A percentile compares a stretch with the other conserved stretches of the same genome.
Conservation (phyloP, 2,797 vertebrate genomes). For the Gymnothorax reevesii region DNA sequence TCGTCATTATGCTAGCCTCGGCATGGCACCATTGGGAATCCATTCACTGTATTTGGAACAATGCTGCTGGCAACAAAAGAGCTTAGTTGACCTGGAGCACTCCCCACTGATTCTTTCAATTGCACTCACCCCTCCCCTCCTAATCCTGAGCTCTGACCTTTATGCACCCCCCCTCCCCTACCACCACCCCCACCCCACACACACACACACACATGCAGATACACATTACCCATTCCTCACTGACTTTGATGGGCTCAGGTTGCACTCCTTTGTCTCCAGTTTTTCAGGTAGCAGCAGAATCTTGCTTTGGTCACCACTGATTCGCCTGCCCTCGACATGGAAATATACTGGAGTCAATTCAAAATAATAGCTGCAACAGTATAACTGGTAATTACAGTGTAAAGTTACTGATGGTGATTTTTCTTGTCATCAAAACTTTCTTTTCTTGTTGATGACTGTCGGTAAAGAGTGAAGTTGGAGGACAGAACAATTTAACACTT, state of each 20-base stretch:
- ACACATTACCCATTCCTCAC: constrained; percentile 39
- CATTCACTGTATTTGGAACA: constrained; percentile 53
- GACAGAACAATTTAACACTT: background rate
- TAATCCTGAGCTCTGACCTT: constrained; percentile 74
- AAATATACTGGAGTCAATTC: background rate
- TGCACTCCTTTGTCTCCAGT: constrained; percentile 58
- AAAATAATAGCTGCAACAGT: background rate
- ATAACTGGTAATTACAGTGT: background rate
- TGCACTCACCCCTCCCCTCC: constrained; percentile 66
- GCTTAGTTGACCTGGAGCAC: constrained; percentile 52
- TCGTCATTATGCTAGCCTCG: constrained; percentile 39
- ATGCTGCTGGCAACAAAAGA: constrained; percentile 70
- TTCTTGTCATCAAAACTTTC: background rate
- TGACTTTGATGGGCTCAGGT: constrained; percentile 73
- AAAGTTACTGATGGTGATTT: background rate
- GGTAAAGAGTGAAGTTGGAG: background rate
- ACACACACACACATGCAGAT: too few relatives aligned
- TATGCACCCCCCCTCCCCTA: constrained; percentile 61
- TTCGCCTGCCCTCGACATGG: background rate
- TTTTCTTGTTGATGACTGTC: background rate
- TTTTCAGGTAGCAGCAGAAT: constrained; percentile 56
- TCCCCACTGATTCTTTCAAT: constrained; percentile 64
- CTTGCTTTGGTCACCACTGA: background rate
- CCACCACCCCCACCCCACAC: constrained; percentile 38
- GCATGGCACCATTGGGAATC: constrained; percentile 49